These are phyloP conservation scores for Clupea harengus DNA, from an alignment of 2,113 vertebrate species.

Conservation along the genomic window DNA sequence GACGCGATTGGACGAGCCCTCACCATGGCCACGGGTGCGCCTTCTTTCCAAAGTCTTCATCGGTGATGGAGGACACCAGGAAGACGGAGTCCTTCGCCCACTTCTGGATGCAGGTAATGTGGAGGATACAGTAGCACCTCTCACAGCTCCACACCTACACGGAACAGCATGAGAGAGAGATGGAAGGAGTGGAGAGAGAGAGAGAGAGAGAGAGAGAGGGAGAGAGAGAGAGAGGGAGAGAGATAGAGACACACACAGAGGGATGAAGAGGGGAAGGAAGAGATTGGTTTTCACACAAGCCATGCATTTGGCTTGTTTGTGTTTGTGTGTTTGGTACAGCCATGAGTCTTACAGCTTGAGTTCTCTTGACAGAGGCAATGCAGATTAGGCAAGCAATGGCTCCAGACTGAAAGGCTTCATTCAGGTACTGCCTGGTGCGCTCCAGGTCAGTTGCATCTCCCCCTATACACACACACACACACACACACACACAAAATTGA, in stretches of 20 bases:
- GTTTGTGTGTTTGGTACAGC: constrained; percentile 4
- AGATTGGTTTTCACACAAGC: background rate
- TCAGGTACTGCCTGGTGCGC: constrained; percentile 87
- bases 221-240: background rate
- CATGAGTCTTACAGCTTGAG: constrained; percentile 80
- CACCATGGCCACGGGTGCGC: constrained; percentile 96
- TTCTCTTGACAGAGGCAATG: constrained; percentile 92
- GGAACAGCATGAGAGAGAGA: background rate
- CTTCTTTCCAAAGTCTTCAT: constrained; percentile 88
- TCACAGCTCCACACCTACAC: constrained; percentile 92
- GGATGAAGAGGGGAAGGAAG: background rate
- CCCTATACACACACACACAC: constrained; percentile 62
- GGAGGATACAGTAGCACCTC: constrained; percentile 94
- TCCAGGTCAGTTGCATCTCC: constrained; percentile 81
- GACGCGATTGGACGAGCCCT: constrained; percentile 37
- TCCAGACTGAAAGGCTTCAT: constrained; percentile 90
- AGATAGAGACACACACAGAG: constrained; percentile 4
- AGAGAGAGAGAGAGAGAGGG: background rate
- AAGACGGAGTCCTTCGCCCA: constrained; percentile 94
- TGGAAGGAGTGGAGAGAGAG: background rate
- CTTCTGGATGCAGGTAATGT: constrained; percentile 94
- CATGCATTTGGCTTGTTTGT: background rate
- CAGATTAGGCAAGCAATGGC: constrained; percentile 95
- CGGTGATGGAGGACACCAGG: constrained; percentile 84
- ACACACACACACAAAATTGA: background rate